phyloP scores from a whole-genome alignment of 2,888 invertebrate species.

The Volucella inanis region DNA sequence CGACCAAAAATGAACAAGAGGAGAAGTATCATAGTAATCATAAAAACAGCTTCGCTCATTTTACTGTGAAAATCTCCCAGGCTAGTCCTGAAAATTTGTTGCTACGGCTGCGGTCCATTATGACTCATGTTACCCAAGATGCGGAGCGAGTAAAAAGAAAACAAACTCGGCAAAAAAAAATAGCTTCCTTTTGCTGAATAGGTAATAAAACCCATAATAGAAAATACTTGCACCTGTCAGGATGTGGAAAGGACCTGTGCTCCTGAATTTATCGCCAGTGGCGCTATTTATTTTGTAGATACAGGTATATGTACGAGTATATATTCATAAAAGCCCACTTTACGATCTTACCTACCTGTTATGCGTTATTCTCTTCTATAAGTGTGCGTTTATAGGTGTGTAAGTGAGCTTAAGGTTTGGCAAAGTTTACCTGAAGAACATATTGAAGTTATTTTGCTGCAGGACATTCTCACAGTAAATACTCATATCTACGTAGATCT shows the following conservation, averaged over 20 bases:
- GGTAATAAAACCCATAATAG: conserved; percentile 63
- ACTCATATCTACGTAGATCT: too few relatives aligned
- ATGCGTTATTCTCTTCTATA: conserved; percentile 15
- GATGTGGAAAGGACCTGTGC: conserved; percentile 57
- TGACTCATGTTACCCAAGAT: conserved; percentile 14
- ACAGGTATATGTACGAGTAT: not conserved
- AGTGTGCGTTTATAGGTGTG: not conserved
- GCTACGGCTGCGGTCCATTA: conserved; percentile 47
- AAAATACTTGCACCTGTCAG: conserved; percentile 72
- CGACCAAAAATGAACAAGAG: not conserved
- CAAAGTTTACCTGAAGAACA: conserved; percentile 17
- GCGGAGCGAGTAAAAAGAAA: not conserved
- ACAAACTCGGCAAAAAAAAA: conserved; percentile 13
- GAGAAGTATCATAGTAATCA: conserved; percentile 9
- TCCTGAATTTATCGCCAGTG: conserved; percentile 58
- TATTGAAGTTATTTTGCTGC: conserved; percentile 53
- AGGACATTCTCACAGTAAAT: conserved; percentile 37
- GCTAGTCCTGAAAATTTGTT: conserved; percentile 40
- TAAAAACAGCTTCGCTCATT: conserved; percentile 39
- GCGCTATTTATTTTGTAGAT: conserved; percentile 60
- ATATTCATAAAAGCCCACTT: conserved; percentile 12
- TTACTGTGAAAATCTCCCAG: conserved; percentile 43
- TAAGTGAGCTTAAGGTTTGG: too few relatives aligned
- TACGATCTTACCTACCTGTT: conserved; percentile 15
- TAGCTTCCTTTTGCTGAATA: conserved; percentile 33